Base-by-base conservation (phyloP, 2,888 invertebrate species). In the Acheta domesticus region DNA sequence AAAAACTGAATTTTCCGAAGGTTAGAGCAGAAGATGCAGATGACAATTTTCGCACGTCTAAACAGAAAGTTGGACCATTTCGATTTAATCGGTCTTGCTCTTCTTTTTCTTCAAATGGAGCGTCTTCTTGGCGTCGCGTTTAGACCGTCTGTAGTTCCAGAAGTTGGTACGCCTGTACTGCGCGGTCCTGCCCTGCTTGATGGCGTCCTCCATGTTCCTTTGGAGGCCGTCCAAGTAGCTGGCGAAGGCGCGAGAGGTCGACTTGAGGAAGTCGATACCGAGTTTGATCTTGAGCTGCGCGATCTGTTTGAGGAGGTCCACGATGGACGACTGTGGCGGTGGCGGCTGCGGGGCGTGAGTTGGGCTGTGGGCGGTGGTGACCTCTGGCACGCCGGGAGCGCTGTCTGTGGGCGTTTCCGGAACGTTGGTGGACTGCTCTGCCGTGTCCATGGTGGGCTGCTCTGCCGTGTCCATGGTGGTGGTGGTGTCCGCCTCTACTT, bases 231-330 rank as follows among this genome's bases (percentile, higher is more conserved):
- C 89, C 75, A 93, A 86, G 85, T 93, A 93, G 84, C 89, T 90
- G 49, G 91, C 91, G 77, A 94, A 87, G 11, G 91, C 90, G 79
- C 91, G 90, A 14, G 93, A 91, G 3, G 93, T 92, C 80, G 90
- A 91, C 84, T 91, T 91, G 20, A 94, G 85, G 81, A 94, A 88
- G 80, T 91, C 91, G 79, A 93, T 85, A 0, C 93, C 93, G 76
- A 93, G 86, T 83, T 90, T 89, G 49, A 93, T 87, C 86, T 93
- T 93, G 79, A 93, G 89, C 84, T 93, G 92, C 2, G 93, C 89
- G 74, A 93, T 86, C 83, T 91, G 90, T 84, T 89, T 91, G 21
- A 93, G 85, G 80, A 93, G 89, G 19, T 89, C 89, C 78, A 92
- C 88, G 80, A 93, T 86, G 2, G 90, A 88, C 20, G 86, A 86